phyloP scores from a whole-genome alignment of 2,797 vertebrate species.

The Catamblyrhynchus diadema region DNA sequence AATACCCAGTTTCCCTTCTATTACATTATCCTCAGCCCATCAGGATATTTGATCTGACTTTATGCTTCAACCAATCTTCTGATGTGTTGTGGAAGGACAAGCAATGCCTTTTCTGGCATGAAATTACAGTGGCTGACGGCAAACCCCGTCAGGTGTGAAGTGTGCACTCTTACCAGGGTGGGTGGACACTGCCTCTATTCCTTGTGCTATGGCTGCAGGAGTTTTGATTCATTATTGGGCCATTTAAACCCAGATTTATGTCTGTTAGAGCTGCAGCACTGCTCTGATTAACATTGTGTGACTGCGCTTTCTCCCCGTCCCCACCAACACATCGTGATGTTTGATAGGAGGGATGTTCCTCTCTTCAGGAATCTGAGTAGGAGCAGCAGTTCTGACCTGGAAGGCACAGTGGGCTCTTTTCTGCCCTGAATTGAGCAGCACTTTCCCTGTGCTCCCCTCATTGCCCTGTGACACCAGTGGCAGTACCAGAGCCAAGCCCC shows the following conservation, averaged over 20 bases:
- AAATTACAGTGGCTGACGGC: neutral
- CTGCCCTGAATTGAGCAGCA: neutral
- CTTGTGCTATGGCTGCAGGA: neutral
- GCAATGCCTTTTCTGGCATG: accelerated
- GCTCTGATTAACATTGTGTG: neutral
- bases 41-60: neutral
- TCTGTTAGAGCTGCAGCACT: neutral
- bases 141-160: neutral
- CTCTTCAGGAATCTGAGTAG: neutral
- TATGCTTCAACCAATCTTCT: neutral
- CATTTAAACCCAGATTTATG: neutral
- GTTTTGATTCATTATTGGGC: neutral
- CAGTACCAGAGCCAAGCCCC: neutral
- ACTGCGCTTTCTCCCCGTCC: neutral
- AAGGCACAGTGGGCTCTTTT: neutral
- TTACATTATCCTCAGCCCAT: neutral
- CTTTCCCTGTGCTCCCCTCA: neutral
- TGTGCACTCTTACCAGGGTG: accelerated
- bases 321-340: neutral
- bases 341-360: neutral
- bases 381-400: neutral
- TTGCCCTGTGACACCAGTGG: neutral
- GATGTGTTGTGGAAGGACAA: neutral
- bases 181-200: neutral
- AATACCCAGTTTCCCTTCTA: neutral